phyloP scores from a whole-genome alignment of 2,113 vertebrate species.

The Rhea americana region DNA sequence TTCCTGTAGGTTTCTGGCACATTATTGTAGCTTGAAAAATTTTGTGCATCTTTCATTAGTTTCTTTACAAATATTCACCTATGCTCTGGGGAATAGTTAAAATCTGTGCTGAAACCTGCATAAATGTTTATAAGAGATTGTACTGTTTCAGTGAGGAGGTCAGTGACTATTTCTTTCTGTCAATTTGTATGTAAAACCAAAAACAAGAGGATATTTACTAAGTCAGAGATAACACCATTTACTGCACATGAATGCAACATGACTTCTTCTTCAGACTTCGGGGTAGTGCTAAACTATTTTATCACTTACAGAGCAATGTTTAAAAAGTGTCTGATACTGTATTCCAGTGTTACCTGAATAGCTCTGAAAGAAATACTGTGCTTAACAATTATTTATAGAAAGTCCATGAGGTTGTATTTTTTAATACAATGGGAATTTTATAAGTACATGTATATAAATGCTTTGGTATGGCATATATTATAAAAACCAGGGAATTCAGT shows the following conservation, averaged over 20 bases:
- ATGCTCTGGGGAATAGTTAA: neutral
- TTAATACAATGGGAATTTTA: neutral
- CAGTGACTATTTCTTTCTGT: neutral
- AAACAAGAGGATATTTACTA: neutral
- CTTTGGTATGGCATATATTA: neutral
- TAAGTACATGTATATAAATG: neutral
- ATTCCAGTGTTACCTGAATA: neutral
- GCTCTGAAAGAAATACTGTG: neutral
- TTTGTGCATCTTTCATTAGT: neutral
- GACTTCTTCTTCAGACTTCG: neutral
- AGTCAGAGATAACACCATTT: neutral
- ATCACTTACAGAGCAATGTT: neutral
- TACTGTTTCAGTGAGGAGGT: neutral
- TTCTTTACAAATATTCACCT: neutral
- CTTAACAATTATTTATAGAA: neutral
- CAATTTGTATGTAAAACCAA: neutral
- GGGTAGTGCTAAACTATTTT: neutral
- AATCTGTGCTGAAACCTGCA: neutral
- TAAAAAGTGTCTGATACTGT: neutral
- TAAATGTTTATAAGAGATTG: neutral
- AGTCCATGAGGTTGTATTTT: neutral
- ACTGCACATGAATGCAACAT: accelerated
- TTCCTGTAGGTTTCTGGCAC: neutral
- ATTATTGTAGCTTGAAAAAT: neutral
- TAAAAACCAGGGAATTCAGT: neutral